These are phyloP conservation scores for Drosophila paracracens DNA, from an alignment of 2,888 invertebrate genomes.

Conservation along the genomic window DNA sequence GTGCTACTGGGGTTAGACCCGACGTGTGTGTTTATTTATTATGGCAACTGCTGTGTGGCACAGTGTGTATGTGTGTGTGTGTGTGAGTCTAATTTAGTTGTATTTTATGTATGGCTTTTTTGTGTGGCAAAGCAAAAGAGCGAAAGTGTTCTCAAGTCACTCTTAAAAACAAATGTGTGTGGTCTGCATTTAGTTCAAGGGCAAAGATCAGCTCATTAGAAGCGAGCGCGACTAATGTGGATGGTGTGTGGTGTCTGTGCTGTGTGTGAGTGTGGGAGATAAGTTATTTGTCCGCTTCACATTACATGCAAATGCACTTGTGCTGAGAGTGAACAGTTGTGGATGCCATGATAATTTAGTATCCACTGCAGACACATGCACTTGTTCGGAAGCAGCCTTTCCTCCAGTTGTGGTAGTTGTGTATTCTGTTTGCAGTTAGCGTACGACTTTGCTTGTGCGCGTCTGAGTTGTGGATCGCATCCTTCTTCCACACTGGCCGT, in stretches of 20 bases:
- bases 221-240: background rate
- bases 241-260: constrained; percentile 1
- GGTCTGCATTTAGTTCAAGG: background rate
- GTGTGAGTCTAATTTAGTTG: constrained; percentile 18
- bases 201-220: constrained; percentile 5
- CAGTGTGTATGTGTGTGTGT: constrained; percentile 13
- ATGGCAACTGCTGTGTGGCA: constrained; percentile 53
- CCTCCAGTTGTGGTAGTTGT: background rate
- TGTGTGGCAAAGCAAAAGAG: background rate
- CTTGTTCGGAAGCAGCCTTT: background rate
- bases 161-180: constrained; percentile 12
- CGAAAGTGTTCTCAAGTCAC: constrained; percentile 5
- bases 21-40: constrained; percentile 69
- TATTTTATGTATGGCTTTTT: constrained; percentile 20
- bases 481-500: background rate
- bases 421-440: background rate
- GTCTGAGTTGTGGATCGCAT: background rate
- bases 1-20: constrained; percentile 45
- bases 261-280: background rate
- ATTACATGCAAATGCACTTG: background rate
- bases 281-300: background rate
- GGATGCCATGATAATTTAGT: background rate
- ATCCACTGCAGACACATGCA: background rate
- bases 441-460: background rate
- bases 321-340: background rate